Evolutionary conservation across 2,113 vertebrate species (phyloP).

Genomic region (Petroica traversi): DNA sequence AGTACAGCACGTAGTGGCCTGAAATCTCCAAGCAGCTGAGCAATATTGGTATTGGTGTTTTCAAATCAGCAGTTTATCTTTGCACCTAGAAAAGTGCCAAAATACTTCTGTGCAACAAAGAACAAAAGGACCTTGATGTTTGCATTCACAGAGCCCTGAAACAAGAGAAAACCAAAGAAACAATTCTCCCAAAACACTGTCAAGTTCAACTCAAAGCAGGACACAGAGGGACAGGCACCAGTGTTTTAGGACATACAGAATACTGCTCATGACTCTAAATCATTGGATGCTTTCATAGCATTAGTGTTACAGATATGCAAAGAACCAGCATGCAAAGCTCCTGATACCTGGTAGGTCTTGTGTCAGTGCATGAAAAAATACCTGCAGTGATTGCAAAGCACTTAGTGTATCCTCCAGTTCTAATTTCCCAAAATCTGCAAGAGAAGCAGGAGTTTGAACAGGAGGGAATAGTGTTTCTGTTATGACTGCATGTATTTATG

Average conservation of each 20-base stretch:
- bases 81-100: not conserved
- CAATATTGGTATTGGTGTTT: not conserved
- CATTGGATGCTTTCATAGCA: not conserved
- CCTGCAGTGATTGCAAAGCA: not conserved
- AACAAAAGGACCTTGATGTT: not conserved
- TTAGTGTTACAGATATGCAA: not conserved
- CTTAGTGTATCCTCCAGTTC: not conserved
- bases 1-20: not conserved
- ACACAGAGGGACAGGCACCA: not conserved
- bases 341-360: not conserved
- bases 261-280: not conserved
- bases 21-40: not conserved
- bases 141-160: not conserved
- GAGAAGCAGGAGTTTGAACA: not conserved
- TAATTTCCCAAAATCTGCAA: not conserved
- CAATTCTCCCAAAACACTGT: not conserved
- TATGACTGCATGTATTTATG: not conserved
- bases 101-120: not conserved
- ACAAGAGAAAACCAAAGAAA: not conserved
- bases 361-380: not conserved
- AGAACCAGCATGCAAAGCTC: not conserved
- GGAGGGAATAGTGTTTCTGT: not conserved
- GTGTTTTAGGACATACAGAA: not conserved
- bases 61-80: not conserved
- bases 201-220: not conserved